Evolutionary conservation across 2,888 invertebrate genomes (phyloP), one percentile per base, ranked within the genome.

Genomic region (Anorthoa munda): DNA sequence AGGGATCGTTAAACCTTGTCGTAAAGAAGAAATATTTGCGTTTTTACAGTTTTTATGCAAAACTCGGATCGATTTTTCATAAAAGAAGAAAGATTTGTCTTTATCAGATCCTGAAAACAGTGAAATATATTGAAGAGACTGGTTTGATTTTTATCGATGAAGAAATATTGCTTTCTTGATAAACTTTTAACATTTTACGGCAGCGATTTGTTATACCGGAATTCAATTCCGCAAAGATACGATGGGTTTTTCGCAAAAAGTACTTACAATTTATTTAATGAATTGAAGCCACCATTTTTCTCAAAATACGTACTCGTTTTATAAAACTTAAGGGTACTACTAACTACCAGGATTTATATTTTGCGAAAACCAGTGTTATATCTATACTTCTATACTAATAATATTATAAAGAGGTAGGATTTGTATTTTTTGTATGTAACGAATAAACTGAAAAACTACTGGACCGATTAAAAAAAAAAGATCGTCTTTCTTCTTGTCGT

Each of bases 11-110:
- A 78, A 81, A 68, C 50, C 50, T 59, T 55, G 39, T 60, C 79
- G 51, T 81, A 73, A 81, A 83, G 45, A 51, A 31, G 58, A 56
- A 69, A 58, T 60, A 65, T 75, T 75, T 61, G 13, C 53, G 66
- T 69, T 81, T 81, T 76, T 76, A 81, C 65, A 31, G 72, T 76
- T 72, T 75, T 55, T 66, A 80, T 66, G 76, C 50, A 81, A 76
- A 79, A 66, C 45, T 58, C 45, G 4, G 13, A 46, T 68, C 65
- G 61, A 71, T 71, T 68, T 76, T 68, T 72, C 69, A 60, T 70
- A 70, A 75, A 69, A 18, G 46, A 26, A 26, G 26, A n/a, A 50
- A 68, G 51, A 69, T 66, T 66, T 56, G 48, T 64, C 45, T 78
- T 64, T 69, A 63, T 79, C 61, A 23, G 68, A 74, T 66, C 4